These are phyloP conservation scores for Aphelocoma coerulescens DNA, from an alignment of 2,113 vertebrate species.

Conservation along the genomic window DNA sequence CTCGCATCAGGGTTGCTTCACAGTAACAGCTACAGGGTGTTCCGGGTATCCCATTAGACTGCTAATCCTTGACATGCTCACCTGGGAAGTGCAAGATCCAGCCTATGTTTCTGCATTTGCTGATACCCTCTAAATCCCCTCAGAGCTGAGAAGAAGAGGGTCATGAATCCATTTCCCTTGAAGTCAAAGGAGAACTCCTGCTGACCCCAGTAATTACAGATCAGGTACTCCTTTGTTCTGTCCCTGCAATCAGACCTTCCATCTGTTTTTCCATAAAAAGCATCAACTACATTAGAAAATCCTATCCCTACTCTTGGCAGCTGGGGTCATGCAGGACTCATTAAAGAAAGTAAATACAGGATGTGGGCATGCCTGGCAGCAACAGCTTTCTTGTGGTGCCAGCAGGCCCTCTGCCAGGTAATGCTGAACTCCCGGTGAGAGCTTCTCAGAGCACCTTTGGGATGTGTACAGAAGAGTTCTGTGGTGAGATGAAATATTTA, in stretches of 20 bases:
- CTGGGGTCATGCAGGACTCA: not conserved
- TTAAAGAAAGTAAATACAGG: conserved; percentile 44
- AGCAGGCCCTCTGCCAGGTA: conserved; percentile 28
- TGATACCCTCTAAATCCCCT: not conserved
- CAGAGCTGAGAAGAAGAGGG: not conserved
- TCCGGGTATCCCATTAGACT: not conserved
- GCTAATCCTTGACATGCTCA: not conserved
- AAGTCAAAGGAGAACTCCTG: not conserved
- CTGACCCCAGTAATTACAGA: not conserved
- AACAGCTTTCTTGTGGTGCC: not conserved
- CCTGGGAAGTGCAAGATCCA: not conserved
- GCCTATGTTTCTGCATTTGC: not conserved
- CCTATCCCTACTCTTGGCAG: not conserved
- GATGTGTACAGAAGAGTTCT: conserved; percentile 42
- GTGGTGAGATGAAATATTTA: conserved; percentile 61
- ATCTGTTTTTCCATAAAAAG: not conserved
- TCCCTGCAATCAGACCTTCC: not conserved
- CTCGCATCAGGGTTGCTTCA: not conserved
- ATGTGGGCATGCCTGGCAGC: not conserved
- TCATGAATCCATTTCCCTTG: not conserved
- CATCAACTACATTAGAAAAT: not conserved
- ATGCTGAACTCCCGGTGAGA: not conserved
- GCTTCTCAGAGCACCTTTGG: not conserved
- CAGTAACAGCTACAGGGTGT: not conserved
- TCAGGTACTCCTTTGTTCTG: not conserved